Conservation (phyloP, 1,140 invertebrate genomes). For the Epicauta chinensis region DNA sequence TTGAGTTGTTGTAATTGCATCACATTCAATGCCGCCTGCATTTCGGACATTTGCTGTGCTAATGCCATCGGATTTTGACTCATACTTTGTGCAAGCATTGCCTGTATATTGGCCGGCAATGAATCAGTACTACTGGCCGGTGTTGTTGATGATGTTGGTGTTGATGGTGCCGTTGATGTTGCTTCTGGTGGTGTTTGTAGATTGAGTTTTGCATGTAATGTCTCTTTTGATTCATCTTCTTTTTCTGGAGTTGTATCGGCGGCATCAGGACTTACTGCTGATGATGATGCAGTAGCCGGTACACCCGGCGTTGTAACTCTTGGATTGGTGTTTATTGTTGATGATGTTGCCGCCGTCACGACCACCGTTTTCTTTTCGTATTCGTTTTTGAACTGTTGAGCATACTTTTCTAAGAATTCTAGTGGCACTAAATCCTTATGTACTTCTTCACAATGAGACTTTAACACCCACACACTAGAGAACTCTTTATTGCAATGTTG, state of each 20-base stretch:
- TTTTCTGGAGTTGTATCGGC: slow-evolving; percentile 47
- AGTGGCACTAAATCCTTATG: slow-evolving; percentile 86
- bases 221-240: slow-evolving; percentile 49
- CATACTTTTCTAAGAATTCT: slow-evolving; percentile 85
- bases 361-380: slow-evolving; percentile 75
- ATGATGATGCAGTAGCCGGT: slow-evolving; percentile 13
- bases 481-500: slow-evolving; percentile 89
- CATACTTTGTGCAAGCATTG: slow-evolving; percentile 45
- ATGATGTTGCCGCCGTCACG: slow-evolving; percentile 56
- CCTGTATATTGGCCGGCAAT: slow-evolving; percentile 45
- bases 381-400: slow-evolving; percentile 81
- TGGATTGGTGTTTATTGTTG: slow-evolving; percentile 50
- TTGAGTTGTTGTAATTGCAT: slow-evolving; percentile 82
- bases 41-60: slow-evolving; percentile 75
- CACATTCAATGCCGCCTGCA: slow-evolving; percentile 79
- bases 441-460: slow-evolving; percentile 92
- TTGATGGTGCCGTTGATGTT: slow-evolving; percentile 54
- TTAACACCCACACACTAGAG: slow-evolving; percentile 91
- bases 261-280: slow-evolving; percentile 28
- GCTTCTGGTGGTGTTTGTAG: slow-evolving; percentile 49
- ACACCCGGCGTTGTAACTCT: slow-evolving; percentile 49
- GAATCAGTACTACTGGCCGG: slow-evolving; percentile 61
- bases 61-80: slow-evolving; percentile 52
- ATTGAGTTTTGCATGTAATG: slow-evolving; percentile 42
- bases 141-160: slow-evolving; percentile 51